Evolutionary conservation across 2,113 vertebrate genomes (phyloP).

Genomic region (Cyphomyrus plagiostoma): DNA sequence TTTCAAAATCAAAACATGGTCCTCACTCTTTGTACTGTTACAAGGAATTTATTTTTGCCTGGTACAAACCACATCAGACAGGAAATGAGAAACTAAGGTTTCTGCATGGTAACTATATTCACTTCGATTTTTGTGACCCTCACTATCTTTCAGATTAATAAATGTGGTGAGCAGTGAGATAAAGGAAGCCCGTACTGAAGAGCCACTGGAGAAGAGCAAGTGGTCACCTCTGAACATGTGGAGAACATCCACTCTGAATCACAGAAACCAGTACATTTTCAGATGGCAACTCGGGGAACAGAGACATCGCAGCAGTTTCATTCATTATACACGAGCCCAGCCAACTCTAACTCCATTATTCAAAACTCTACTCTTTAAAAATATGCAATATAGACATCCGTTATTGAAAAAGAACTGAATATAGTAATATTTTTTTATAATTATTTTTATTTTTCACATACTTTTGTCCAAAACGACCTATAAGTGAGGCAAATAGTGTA

Average conservation of each 20-base stretch:
- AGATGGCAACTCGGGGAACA: not conserved
- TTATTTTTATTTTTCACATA: not conserved
- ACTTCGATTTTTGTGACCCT: not conserved
- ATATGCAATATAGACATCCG: not conserved
- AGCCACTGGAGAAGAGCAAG: not conserved
- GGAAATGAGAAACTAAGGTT: not conserved
- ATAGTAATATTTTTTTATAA: not conserved
- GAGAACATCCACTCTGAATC: not conserved
- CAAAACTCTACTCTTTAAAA: not conserved
- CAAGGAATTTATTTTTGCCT: not conserved
- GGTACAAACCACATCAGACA: not conserved
- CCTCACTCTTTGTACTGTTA: not conserved
- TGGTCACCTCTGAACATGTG: not conserved
- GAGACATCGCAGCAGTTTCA: too few species aligned
- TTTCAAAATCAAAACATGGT: not conserved
- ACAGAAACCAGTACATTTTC: not conserved
- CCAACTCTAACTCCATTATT: not conserved
- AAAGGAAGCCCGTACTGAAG: not conserved
- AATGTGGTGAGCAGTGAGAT: not conserved
- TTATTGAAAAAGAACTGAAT: not conserved
- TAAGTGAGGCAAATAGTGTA: not conserved
- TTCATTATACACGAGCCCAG: not conserved
- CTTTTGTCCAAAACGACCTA: not conserved
- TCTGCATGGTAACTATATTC: not conserved
- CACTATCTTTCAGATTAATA: not conserved